Evolutionary conservation across 1,140 invertebrate genomes (phyloP), one percentile per base, ranked within the genome.

Genomic region (Drosophila sulfurigaster): DNA sequence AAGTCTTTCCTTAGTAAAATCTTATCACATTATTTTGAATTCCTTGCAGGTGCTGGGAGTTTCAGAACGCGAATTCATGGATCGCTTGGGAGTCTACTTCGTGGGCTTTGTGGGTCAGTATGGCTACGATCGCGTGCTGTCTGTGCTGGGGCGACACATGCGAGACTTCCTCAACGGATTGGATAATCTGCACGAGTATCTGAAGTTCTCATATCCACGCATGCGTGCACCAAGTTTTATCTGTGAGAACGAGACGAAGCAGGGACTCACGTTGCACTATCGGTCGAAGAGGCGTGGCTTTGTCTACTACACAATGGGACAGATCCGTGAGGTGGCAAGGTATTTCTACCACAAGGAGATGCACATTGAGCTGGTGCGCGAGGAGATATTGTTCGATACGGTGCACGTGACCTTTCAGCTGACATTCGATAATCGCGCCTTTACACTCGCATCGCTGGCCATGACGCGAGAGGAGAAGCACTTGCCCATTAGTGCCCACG

Each of bases 131-230:
- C 94, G 96, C 69, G 97, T 98, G 0, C 92, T 98, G 3, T 97
- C 97, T 13, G 97, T 98, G 1, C 93, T 98, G 5, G 97, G 98
- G 1, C 94, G 98, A 5, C 97, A 99, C 91, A 97, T 99, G 95
- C 93, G 98, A 64, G 98, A 99, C 93, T 99, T 99, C 92, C 94
- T 99, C 1, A 99, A 99, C 89, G 98, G 98, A 57, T 93, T 99
- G 78, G 98, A 99, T 93, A 99, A 99, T 94, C 94, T 99, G 30
- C 98, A 99, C 92, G 98, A 99, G 92, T 99, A 99, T 92, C 94
- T 99, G 2, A 98, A 98, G 93, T 98, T 99, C 93, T 99, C 98
- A 25, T 99, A 99, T 92, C 98, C 98, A 0, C 94, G 97, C 81
- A 96, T 98, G 95, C 82, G 92, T 71, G 98, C 98, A 0, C 98